Evolutionary conservation across 2,888 invertebrate genomes (phyloP), one percentile per base, ranked within the genome.

Genomic region (Pandemis cinnamomeana): DNA sequence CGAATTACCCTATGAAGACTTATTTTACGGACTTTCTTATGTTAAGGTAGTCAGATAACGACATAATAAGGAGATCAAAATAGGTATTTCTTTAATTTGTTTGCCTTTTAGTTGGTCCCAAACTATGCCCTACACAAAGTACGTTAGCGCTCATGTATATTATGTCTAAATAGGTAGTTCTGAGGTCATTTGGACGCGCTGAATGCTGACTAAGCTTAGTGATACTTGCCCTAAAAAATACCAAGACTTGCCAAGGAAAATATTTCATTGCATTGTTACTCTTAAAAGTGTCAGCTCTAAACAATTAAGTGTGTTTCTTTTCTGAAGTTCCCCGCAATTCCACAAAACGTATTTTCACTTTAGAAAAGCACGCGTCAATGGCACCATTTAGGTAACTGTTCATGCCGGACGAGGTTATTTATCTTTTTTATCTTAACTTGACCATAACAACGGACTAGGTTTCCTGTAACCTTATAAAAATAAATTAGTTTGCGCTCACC

Each of bases 401-500:
- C 71, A 63, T 51, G 58, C 76, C 73, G 76, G 77, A 78, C 76
- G 77, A 77, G 72, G 44, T 71, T 53, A 77, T 77, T 81, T 82
- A 81, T 81, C 79, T 66, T 60, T 27, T 64, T 66, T 67, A 67
- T 67, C 67, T 67, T 53, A 8, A 53, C 53, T 67, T 67, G 36
- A 13, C 36, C 51, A 53, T 27, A 53, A 51, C 0, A 67, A 67
- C 53, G 36, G 51, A 51, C 53, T 53, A 66, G 71, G 79, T 83
- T 85, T 81, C 78, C 80, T 80, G 81, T 80, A 82, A 84, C 85
- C 68, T 41, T 36, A 67, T 42, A 41, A 13, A 64, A 13, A n/a
- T 15, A 46, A 7, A 51, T 53, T 53, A 15, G 20, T 46, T 20
- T 20, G 46, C 44, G 5, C 44, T 11, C 11, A 20, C 15, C 42